Base-by-base conservation (phyloP, 1,140 invertebrate genomes). In the Hylaeus anthracinus region DNA sequence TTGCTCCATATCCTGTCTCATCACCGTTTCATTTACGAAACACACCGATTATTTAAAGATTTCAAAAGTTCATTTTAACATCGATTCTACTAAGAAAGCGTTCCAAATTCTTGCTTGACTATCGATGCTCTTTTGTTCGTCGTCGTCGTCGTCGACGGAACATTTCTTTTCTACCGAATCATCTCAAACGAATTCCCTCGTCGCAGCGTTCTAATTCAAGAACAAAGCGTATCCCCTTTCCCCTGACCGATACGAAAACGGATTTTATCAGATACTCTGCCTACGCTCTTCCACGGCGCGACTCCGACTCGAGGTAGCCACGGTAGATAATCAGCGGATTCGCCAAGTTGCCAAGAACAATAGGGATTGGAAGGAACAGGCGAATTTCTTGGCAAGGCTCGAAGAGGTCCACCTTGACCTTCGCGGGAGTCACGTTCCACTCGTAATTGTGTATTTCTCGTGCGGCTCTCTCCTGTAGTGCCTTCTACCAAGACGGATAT, bases 381-480 rank as follows among this genome's bases (percentile, higher is more conserved):
- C 45, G 75, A 88, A 87, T 76, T 79, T 89, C 83, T 86, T 78
- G 73, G 82, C 69, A 79, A 69, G 70, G 64, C 65, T 60, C 69
- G 76, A 66, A 45, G 66, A 56, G 26, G 48, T 51, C 81, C 64
- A 81, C 90, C 89, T 89, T 90, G 89, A 86, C 90, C 90, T 90
- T 90, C 80, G 70, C 56, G 12, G 9, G 67, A 48, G 8, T 58
- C 41, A 15, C 48, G 79, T 70, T 73, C 60, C 74, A n/a, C 69
- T 58, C 81, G 71, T 77, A 70, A 86, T 76, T 78, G 66, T 26
- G 58, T 56, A 60, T 71, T 64, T 56, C 45, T 26, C 58, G 41
- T 26, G 39, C 4, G 10, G 53, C 10, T n/a, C 39, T 26, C 6
- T 14, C 48, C 10, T 70, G 67, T 58, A 39, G 61, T 8, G 37